Conservation (phyloP, 2,113 vertebrate species). For the Columbina picui region DNA sequence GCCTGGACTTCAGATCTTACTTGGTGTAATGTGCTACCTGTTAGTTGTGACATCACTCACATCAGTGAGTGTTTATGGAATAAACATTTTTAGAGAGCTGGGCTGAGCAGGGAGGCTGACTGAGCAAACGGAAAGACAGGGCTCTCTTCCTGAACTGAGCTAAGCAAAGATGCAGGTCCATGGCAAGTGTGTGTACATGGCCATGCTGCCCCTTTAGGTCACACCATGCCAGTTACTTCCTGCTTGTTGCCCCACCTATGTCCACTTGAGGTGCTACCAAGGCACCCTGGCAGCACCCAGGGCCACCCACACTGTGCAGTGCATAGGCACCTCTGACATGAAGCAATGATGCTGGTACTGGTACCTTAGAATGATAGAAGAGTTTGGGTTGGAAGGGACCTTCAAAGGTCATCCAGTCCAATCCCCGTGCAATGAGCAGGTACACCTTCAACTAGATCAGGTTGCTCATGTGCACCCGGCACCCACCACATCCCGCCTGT, state of each 20-base stretch:
- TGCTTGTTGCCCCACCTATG: accelerated
- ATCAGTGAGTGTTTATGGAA: not conserved
- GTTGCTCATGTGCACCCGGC: accelerated
- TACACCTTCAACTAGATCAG: too few relatives aligned
- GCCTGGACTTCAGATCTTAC: not conserved
- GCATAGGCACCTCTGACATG: not conserved
- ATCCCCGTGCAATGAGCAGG: too few relatives aligned
- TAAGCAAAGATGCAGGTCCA: accelerated
- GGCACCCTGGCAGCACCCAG: accelerated
- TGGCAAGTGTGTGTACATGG: not conserved
- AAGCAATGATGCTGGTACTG: accelerated
- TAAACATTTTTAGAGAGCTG: not conserved
- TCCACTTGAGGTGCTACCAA: accelerated
- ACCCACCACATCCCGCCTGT: accelerated
- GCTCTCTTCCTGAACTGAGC: not conserved
- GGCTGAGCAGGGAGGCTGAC: not conserved
- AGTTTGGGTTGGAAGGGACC: too few relatives aligned
- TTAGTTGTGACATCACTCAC: not conserved
- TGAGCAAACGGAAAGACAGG: not conserved
- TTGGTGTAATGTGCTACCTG: not conserved
- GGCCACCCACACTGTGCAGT: accelerated
- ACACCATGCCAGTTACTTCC: too few relatives aligned
- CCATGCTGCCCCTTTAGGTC: not conserved
- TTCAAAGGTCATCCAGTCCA: too few relatives aligned
- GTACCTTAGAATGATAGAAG: not conserved